A percentile compares a stretch with the other conserved stretches of the same genome.
Evolutionary conservation across 2,113 vertebrate genomes (phyloP).

Genomic region (Grammomys surdaster): DNA sequence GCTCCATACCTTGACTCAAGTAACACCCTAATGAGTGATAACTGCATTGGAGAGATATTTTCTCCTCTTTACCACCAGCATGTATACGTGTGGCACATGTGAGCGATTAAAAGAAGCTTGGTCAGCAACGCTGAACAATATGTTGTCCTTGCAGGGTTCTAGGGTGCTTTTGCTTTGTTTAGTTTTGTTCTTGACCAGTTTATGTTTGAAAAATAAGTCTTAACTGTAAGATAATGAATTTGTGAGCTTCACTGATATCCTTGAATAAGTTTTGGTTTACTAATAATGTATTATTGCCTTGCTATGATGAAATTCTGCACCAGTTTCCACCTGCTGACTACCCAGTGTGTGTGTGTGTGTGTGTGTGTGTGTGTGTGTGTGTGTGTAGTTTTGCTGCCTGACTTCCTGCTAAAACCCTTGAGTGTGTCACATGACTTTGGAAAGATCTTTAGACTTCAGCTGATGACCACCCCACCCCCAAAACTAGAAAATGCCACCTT

Average conservation of each 20-base stretch:
- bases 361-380: no score
- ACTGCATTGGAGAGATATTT: neutral
- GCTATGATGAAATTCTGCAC: neutral
- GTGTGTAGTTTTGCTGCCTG: neutral
- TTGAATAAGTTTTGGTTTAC: neutral
- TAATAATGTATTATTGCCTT: neutral
- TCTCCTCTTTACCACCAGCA: neutral
- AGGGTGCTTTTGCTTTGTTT: neutral
- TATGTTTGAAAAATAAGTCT: neutral
- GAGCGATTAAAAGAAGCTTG: neutral
- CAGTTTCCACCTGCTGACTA: neutral
- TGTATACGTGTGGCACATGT: neutral
- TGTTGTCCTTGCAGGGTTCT: neutral
- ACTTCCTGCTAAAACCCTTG: neutral
- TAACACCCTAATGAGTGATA: neutral
- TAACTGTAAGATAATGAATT: slow-evolving; percentile 3
- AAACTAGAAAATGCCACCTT: neutral
- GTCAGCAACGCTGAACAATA: neutral
- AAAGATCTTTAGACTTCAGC: slow-evolving; percentile 39
- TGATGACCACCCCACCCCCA: neutral
- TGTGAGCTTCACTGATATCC: neutral
- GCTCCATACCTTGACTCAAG: neutral
- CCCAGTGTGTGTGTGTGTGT: no score
- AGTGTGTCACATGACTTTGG: slow-evolving; percentile 37
- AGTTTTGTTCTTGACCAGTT: slow-evolving; percentile 23